Evolutionary conservation across 2,797 vertebrate species (phyloP).

Genomic region (Merluccius polli): DNA sequence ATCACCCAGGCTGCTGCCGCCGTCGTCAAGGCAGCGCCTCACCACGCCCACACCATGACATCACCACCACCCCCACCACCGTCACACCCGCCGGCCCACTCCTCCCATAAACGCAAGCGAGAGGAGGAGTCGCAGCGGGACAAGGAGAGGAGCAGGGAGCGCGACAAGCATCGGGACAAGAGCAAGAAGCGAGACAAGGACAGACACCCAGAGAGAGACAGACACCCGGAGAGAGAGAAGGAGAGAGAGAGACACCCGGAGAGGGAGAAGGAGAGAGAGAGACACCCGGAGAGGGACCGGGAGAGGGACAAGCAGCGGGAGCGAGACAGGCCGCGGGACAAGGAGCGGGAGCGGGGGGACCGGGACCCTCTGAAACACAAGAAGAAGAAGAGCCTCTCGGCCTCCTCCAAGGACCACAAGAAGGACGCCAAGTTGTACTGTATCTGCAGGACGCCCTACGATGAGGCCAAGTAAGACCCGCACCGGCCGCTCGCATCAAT

Average conservation of each 20-base stretch:
- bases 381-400: conserved; percentile 97
- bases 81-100: conserved; percentile 59
- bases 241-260: conserved; percentile 39
- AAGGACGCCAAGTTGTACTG: conserved; percentile 98
- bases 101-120: conserved; percentile 78
- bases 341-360: conserved; percentile 25
- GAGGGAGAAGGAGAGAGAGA: conserved; percentile 28
- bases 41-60: conserved; percentile 42
- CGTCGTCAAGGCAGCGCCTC: conserved; percentile 50
- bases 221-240: conserved; percentile 38
- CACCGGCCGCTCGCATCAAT: too few relatives aligned
- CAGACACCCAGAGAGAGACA: conserved; percentile 29
- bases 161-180: conserved; percentile 59
- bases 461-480: conserved; percentile 91
- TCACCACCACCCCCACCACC: conserved; percentile 32
- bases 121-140: conserved; percentile 73
- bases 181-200: conserved; percentile 63
- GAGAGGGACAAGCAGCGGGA: conserved; percentile 43
- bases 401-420: conserved; percentile 96
- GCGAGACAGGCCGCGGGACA: conserved; percentile 54
- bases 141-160: conserved; percentile 67
- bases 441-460: conserved; percentile 96
- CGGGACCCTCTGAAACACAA: conserved; percentile 82
- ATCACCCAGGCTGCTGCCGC: conserved; percentile 70
- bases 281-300: conserved; percentile 57